Evolutionary conservation across 2,113 vertebrate species (phyloP).

Genomic region (Alexandromys fortis): DNA sequence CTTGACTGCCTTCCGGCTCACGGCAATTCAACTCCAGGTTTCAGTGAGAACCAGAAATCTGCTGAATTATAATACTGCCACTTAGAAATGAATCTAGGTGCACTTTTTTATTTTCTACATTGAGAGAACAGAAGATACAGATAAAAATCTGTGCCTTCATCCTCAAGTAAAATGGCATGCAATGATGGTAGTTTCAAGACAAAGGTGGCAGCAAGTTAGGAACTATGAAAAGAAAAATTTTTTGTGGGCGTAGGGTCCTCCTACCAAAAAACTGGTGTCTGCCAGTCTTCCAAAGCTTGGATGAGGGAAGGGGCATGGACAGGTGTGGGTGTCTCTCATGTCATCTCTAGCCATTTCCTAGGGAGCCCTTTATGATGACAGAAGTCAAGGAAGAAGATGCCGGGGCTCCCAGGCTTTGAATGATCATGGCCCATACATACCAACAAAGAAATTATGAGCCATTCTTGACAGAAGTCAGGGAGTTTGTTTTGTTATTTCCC

Average conservation of each 20-base stretch:
- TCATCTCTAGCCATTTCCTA: neutral
- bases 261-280: neutral
- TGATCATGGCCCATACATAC: neutral
- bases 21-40: constrained; percentile 84
- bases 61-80: constrained; percentile 82
- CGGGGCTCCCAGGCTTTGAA: neutral
- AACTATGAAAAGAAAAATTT: neutral
- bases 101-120: constrained; percentile 67
- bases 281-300: neutral
- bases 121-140: constrained; percentile 67
- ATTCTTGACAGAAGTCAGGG: neutral
- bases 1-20: constrained; percentile 86
- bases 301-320: neutral
- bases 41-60: constrained; percentile 83
- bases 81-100: constrained; percentile 81
- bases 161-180: constrained; percentile 70
- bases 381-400: neutral
- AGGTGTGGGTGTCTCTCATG: neutral
- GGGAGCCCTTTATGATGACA: neutral
- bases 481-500: constrained; percentile 37
- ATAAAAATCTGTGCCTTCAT: constrained; percentile 74
- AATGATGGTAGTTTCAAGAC: constrained; percentile 29
- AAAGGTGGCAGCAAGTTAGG: constrained; percentile 23
- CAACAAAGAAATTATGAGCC: neutral
- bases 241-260: neutral